Evolutionary conservation across 2,797 vertebrate genomes (phyloP).

Genomic region (Poecilia picta): DNA sequence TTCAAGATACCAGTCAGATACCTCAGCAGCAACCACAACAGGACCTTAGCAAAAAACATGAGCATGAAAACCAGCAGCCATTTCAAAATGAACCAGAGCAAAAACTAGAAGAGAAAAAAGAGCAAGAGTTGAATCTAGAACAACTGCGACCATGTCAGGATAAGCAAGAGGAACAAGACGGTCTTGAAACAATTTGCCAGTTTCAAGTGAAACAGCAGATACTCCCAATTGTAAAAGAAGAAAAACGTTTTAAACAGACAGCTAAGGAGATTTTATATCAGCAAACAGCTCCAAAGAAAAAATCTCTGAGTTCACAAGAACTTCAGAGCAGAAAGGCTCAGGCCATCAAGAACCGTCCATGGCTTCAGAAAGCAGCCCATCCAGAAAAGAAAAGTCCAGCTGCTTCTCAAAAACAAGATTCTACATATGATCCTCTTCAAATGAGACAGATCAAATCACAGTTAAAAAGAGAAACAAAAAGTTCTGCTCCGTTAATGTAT

Average conservation of each 20-base stretch:
- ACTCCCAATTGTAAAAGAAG: conserved; percentile 24
- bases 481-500: conserved; percentile 16
- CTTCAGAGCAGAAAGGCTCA: conserved; percentile 72
- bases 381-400: conserved; percentile 23
- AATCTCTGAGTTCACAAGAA: conserved; percentile 42
- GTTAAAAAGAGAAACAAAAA: conserved; percentile 17
- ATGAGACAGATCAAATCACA: conserved; percentile 27
- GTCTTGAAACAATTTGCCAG: conserved; percentile 16
- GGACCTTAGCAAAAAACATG: conserved; percentile 11
- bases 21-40: conserved; percentile 19
- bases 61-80: conserved; percentile 20
- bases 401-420: conserved; percentile 24
- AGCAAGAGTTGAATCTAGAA: conserved; percentile 6
- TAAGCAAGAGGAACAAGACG: conserved; percentile 13
- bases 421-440: conserved; percentile 17
- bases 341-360: conserved; percentile 76
- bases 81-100: conserved; percentile 12
- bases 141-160: conserved; percentile 13
- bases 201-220: conserved; percentile 24
- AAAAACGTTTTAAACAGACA: conserved; percentile 35
- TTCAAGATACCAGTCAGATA: conserved; percentile 18
- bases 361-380: conserved; percentile 71
- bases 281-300: conserved; percentile 50
- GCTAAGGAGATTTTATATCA: conserved; percentile 33
- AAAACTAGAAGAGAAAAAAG: conserved; percentile 6